phyloP scores from a whole-genome alignment of 2,113 vertebrate genomes.

The Cyprinodon brontotheroides region DNA sequence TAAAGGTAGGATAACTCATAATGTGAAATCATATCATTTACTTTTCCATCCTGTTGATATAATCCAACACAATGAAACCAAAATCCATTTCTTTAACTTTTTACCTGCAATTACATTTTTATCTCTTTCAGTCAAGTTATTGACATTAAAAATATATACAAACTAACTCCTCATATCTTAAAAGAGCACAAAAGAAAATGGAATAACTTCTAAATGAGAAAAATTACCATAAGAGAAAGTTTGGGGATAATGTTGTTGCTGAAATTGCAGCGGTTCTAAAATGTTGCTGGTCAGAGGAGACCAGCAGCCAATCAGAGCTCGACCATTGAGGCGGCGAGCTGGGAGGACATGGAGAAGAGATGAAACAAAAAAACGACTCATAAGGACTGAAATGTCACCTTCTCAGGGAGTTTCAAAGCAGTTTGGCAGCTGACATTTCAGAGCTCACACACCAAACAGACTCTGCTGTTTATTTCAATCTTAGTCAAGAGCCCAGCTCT shows the following conservation, averaged over 20 bases:
- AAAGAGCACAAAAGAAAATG: not conserved
- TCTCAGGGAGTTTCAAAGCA: slow-evolving; percentile 9
- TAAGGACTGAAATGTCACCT: slow-evolving; percentile 43
- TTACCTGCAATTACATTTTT: not conserved
- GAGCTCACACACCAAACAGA: not conserved
- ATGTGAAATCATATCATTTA: no score
- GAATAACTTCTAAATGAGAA: not conserved
- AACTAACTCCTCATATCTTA: not conserved
- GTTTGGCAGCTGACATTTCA: slow-evolving; percentile 36
- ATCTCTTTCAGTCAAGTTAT: no score
- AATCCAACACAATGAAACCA: no score
- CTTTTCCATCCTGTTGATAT: no score
- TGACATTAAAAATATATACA: no score
- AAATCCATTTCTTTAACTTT: not conserved
- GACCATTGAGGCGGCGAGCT: not conserved
- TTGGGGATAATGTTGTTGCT: no score
- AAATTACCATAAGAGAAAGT: not conserved
- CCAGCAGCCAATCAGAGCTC: slow-evolving; percentile 20
- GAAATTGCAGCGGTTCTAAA: not conserved
- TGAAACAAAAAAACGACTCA: slow-evolving; percentile 5
- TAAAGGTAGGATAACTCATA: no score
- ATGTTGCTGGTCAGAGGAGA: not conserved
- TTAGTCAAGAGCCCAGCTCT: not conserved
- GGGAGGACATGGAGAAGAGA: not conserved
- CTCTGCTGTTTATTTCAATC: slow-evolving; percentile 10